These are phyloP conservation scores for Toxostoma redivivum DNA, from an alignment of 2,113 vertebrate genomes.

Conservation along the genomic window DNA sequence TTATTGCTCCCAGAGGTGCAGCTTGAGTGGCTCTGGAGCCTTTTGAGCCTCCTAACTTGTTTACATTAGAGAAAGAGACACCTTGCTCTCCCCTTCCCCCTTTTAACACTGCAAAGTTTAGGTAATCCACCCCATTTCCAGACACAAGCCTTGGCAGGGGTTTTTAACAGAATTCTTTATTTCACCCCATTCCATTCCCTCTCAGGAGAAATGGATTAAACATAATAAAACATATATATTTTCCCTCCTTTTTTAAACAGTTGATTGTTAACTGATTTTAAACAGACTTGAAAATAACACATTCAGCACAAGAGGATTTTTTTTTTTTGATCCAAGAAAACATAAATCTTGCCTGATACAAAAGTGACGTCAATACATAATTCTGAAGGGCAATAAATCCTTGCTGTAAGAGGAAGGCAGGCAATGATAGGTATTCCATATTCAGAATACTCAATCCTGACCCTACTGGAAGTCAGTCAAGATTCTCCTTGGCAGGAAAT, in stretches of 20 bases:
- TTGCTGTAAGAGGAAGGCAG: constrained; percentile 9
- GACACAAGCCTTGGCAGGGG: not conserved
- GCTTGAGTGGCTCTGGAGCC: not conserved
- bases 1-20: not conserved
- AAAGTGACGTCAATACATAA: constrained; percentile 41
- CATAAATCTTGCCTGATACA: constrained; percentile 8
- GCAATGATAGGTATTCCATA: constrained; percentile 1
- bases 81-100: not conserved
- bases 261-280: not conserved
- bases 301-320: not conserved
- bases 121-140: not conserved
- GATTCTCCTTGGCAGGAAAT: not conserved
- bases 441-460: constrained; percentile 28
- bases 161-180: not conserved
- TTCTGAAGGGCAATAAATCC: constrained; percentile 45
- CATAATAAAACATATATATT: not conserved
- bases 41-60: not conserved
- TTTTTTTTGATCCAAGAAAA: not conserved
- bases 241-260: not conserved
- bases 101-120: not conserved
- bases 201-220: not conserved
- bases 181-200: not conserved
- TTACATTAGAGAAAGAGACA: not conserved
- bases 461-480: not conserved
- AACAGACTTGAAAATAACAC: not conserved